Base-by-base conservation (phyloP, 2,888 invertebrate genomes). In the Trachelus tabidus region DNA sequence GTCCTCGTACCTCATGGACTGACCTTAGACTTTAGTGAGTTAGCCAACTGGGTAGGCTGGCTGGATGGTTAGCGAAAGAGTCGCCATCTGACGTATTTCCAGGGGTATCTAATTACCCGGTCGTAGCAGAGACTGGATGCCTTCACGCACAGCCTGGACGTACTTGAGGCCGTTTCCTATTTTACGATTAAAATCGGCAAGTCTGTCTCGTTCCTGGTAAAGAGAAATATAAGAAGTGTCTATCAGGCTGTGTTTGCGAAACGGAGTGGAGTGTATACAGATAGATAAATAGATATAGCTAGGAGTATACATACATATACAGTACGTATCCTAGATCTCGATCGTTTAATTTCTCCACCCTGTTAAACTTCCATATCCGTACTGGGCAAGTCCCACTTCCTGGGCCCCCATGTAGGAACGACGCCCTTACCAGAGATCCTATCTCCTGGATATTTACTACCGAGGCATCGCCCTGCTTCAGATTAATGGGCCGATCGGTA, bases 71-170 rank as follows among this genome's bases (percentile, higher is more conserved):
- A 83, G 56, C 23, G 56, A 56, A 6, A 56, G 56, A 56, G 84
- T 82, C 83, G 84, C 76, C 83, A 85, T 81, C 85, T 85, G 85
- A 89, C 84, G 86, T 84, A 86, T 89, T 90, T 89, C 90, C 89
- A 90, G 88, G 89, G 87, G 86, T 90, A 90, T 90, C 89, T 90
- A 89, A 89, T 90, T 90, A 90, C 90, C 85, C 79, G 83, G 81
- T 23, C 74, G 34, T 23, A 34, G 12, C 81, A 82, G 84, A 84
- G 76, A 75, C 79, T 77, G 84, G 85, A 88, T 85, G 82, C 85
- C 83, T 85, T 84, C 86, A 84, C 85, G 86, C 84, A 83, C 79
- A 35, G n/a, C n/a, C 6, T 73, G 74, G 73, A 71, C 37, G 76
- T 78, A 40, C 76, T 75, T 40, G 37, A 73, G 69, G 56, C 56